phyloP scores from a whole-genome alignment of 2,797 vertebrate species.

The Aeoliscus strigatus region DNA sequence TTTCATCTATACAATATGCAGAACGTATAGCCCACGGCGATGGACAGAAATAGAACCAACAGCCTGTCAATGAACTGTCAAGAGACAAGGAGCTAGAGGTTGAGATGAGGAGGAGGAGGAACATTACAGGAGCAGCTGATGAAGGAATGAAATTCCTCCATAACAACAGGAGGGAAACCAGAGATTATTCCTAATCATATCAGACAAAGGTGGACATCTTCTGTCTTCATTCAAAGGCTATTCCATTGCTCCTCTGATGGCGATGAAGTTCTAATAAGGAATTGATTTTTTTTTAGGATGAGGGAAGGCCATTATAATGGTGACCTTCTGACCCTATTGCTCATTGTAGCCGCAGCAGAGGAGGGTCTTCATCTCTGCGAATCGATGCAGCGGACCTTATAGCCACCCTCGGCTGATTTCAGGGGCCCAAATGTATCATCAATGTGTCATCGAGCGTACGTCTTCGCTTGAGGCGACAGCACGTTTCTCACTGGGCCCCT shows the following conservation, averaged over 20 bases:
- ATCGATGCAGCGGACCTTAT: slow-evolving; percentile 58
- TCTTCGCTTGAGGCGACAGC: slow-evolving; percentile 47
- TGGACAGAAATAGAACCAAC: slow-evolving; percentile 71
- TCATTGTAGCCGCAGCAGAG: slow-evolving; percentile 49
- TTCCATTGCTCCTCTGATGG: slow-evolving; percentile 35
- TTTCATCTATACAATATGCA: slow-evolving; percentile 65
- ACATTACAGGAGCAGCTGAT: slow-evolving; percentile 45
- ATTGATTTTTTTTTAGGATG: slow-evolving; percentile 66
- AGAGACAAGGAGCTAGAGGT: slow-evolving; percentile 66
- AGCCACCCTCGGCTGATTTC: slow-evolving; percentile 38
- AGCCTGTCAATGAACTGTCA: slow-evolving; percentile 71
- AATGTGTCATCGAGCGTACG: slow-evolving; percentile 52
- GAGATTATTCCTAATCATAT: slow-evolving; percentile 62
- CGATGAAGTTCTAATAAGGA: slow-evolving; percentile 71
- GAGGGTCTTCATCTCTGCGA: slow-evolving; percentile 49
- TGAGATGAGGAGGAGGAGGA: slow-evolving; percentile 62
- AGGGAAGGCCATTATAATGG: slow-evolving; percentile 30
- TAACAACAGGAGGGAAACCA: slow-evolving; percentile 54
- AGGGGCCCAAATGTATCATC: slow-evolving; percentile 55
- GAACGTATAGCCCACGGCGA: slow-evolving; percentile 65
- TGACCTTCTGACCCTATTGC: slow-evolving; percentile 68
- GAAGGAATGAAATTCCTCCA: slow-evolving; percentile 50
- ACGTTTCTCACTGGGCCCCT: slow-evolving; percentile 27
- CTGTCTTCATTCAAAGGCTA: slow-evolving; percentile 66
- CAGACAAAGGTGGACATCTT: slow-evolving; percentile 62